These are phyloP conservation scores for Pterocles orientalis DNA, from an alignment of 2,113 vertebrate species.

Conservation along the genomic window DNA sequence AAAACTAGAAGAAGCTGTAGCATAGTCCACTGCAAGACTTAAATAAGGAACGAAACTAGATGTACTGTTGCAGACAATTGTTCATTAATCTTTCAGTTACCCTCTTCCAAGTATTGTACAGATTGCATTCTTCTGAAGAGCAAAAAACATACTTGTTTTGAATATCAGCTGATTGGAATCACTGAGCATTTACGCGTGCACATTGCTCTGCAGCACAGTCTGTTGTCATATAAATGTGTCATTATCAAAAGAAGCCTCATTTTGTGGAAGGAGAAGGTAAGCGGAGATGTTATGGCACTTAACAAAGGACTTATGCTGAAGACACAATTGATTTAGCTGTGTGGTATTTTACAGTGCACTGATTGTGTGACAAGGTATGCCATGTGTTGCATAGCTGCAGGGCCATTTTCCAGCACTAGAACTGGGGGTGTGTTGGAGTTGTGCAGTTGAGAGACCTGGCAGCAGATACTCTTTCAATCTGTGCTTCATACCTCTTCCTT, in stretches of 20 bases:
- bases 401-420: background rate
- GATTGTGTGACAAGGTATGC: background rate
- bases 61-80: background rate
- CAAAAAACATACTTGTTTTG: background rate
- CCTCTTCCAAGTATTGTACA: background rate
- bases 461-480: background rate
- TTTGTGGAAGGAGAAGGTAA: background rate
- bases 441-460: background rate
- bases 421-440: accelerated
- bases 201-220: background rate
- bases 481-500: background rate
- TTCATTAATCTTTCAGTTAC: background rate
- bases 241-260: background rate
- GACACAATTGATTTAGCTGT: background rate
- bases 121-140: background rate
- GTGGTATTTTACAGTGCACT: background rate
- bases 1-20: background rate
- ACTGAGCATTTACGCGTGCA: accelerated
- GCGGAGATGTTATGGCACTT: background rate
- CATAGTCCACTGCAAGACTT: background rate
- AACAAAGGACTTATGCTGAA: background rate
- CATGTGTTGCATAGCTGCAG: accelerated
- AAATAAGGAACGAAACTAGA: background rate
- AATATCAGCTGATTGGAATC: background rate
- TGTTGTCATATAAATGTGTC: background rate